Evolutionary conservation across 2,113 vertebrate genomes (phyloP), one percentile per base, ranked within the genome.

Genomic region (Falcunculus frontatus): DNA sequence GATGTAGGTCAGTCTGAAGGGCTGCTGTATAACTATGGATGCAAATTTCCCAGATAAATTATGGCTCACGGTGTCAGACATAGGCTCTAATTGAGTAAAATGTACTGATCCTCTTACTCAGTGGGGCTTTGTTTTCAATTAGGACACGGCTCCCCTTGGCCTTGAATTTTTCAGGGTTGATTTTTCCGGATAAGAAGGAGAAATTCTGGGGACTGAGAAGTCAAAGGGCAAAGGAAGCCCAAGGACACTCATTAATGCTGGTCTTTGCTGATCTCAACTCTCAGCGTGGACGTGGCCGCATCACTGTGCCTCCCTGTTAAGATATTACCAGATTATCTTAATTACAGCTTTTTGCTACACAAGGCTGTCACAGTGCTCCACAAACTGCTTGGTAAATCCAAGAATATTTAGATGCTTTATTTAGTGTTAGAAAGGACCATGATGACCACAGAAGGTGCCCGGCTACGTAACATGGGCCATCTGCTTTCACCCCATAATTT

Each of bases 121-220:
- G n/a, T 23, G 5, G 20, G 67, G 50, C 67, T 96, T 95, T 96
- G 92, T 90, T 95, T 94, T 83, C 92, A 68, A 79, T 70, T 86
- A 93, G 49, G 33, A n/a, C 70, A 73, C 1, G 2, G 53, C 13
- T 92, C 16, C 75, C 72, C 46, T 90, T 55, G 65, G 63, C 78
- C 78, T 91, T 91, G 87, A 60, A 39, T 89, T 96, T 93, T 84
- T 82, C 62, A 94, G 70, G 57, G 52, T 32, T 84, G 64, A 59
- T 75, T 91, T 75, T 91, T 94, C 87, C 0, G 0, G 62, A 86
- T 59, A 32, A 84, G 74, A 75, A 91, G 44, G 35, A 90, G 56
- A 84, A 91, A 37, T 41, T 5, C 23, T 64, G 76, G 41, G 42
- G 23, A 88, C 22, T 32, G 64, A 56, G 83, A 47, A 85, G 55